Percentiles rank a stretch among this genome's conserved stretches.
Evolutionary conservation across 2,888 invertebrate genomes (phyloP).

Genomic region (Graphium colonna): DNA sequence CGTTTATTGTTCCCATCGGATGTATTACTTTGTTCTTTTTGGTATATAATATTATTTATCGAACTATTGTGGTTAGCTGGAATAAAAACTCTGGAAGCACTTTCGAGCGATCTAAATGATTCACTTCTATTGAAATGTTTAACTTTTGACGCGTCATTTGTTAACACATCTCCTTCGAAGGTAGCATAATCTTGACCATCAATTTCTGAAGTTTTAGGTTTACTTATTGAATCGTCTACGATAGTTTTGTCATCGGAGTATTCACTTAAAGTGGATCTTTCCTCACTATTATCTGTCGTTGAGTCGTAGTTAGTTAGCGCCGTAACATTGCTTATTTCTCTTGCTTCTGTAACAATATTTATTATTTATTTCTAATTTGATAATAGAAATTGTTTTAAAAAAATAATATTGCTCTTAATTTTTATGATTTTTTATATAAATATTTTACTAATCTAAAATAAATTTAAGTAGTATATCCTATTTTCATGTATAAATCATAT

Average conservation of each 20-base stretch:
- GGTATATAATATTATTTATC: conserved; percentile 43
- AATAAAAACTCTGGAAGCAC: conserved; percentile 62
- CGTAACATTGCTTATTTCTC: conserved; percentile 43
- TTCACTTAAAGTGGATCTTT: conserved; percentile 20
- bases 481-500: too few species aligned
- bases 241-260: conserved; percentile 23
- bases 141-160: conserved; percentile 25
- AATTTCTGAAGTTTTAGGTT: conserved; percentile 14
- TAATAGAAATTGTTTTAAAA: too few species aligned
- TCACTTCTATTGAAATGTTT: conserved; percentile 39
- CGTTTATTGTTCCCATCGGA: conserved; percentile 20
- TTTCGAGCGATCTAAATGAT: conserved; percentile 43
- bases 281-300: conserved; percentile 28
- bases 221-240: conserved; percentile 15
- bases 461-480: too few species aligned
- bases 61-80: conserved; percentile 42
- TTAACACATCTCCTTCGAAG: conserved; percentile 1
- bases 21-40: conserved; percentile 36
- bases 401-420: too few species aligned
- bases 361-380: background rate
- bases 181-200: background rate
- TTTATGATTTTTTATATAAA: too few species aligned
- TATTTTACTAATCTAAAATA: too few species aligned
- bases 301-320: conserved; percentile 29
- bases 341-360: conserved; percentile 50